These are phyloP conservation scores for Zaprionus taronus DNA, from an alignment of 1,140 invertebrate genomes.

Conservation along the genomic window DNA sequence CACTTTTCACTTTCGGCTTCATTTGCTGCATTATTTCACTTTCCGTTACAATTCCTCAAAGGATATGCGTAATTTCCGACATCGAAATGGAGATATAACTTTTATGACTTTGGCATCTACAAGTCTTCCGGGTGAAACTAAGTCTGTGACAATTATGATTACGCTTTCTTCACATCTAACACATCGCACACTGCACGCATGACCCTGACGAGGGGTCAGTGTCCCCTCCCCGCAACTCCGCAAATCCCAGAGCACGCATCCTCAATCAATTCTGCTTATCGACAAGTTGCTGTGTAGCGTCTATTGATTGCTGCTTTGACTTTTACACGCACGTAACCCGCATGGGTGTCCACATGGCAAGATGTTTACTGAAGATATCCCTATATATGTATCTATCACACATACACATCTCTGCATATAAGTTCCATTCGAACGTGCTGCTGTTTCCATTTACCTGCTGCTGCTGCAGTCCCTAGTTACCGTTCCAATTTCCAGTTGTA, in stretches of 20 bases:
- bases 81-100: slow-evolving; percentile 32
- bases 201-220: neutral
- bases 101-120: slow-evolving; percentile 20
- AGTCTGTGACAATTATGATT: slow-evolving; percentile 22
- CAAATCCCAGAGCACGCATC: slow-evolving; percentile 48
- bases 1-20: slow-evolving; percentile 53
- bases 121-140: slow-evolving; percentile 5
- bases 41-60: slow-evolving; percentile 67
- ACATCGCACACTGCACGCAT: neutral
- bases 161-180: neutral
- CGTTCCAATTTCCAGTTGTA: slow-evolving; percentile 2
- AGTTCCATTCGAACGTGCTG: slow-evolving; percentile 2
- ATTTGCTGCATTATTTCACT: slow-evolving; percentile 63
- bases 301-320: slow-evolving; percentile 42
- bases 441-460: neutral
- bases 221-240: neutral
- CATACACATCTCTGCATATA: neutral
- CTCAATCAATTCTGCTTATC: slow-evolving; percentile 68
- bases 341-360: slow-evolving; percentile 37
- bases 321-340: slow-evolving; percentile 10
- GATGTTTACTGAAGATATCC: slow-evolving; percentile 10
- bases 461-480: neutral
- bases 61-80: slow-evolving; percentile 76
- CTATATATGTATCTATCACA: neutral
- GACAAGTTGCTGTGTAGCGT: slow-evolving; percentile 47